These are phyloP conservation scores for Onthophagus taurus DNA, from an alignment of 1,140 invertebrate genomes.

Conservation along the genomic window DNA sequence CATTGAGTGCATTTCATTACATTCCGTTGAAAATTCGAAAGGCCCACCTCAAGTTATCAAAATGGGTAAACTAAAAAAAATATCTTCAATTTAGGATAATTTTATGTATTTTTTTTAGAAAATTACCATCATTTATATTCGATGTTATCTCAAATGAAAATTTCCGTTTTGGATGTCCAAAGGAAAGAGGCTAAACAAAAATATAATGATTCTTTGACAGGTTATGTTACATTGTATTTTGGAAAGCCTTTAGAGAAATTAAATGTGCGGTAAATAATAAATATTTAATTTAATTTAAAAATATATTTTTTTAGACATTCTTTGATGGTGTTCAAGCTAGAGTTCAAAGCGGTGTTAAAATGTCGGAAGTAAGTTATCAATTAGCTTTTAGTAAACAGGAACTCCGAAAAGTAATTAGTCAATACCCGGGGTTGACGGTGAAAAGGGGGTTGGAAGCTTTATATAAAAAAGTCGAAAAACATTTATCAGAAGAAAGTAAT, in stretches of 20 bases:
- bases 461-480: conserved; percentile 96
- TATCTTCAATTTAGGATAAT: neutral
- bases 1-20: conserved; percentile 72
- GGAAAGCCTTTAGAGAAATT: conserved; percentile 92
- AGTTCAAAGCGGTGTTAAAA: conserved; percentile 86
- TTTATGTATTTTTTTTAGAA: conserved; percentile 51
- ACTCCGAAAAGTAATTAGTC: conserved; percentile 86
- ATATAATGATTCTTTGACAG: conserved; percentile 82
- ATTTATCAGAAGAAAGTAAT: conserved; percentile 91
- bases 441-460: conserved; percentile 92
- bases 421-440: conserved; percentile 85
- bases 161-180: conserved; percentile 76
- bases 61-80: conserved; percentile 60
- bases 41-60: conserved; percentile 90
- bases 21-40: conserved; percentile 81
- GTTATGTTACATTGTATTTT: conserved; percentile 91
- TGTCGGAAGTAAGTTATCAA: conserved; percentile 96
- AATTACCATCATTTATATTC: conserved; percentile 94
- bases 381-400: conserved; percentile 96
- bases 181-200: conserved; percentile 86
- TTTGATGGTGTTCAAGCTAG: conserved; percentile 91
- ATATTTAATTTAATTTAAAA: conserved; percentile 8
- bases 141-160: conserved; percentile 81
- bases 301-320: conserved; percentile 59
- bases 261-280: conserved; percentile 55